Evolutionary conservation across 2,797 vertebrate genomes (phyloP).

Genomic region (Karalla daura): DNA sequence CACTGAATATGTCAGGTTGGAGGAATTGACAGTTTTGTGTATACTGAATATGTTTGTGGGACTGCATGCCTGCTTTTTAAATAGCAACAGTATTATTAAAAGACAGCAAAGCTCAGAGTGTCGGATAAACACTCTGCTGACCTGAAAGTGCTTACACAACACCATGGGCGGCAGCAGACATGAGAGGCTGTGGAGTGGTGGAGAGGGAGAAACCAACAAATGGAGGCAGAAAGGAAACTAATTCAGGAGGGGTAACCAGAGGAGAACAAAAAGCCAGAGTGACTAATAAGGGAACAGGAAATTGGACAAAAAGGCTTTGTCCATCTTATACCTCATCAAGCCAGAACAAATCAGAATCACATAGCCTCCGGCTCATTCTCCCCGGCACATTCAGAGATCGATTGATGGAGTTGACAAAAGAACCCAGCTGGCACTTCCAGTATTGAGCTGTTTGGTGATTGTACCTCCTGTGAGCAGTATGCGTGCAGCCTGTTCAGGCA

Average conservation of each 20-base stretch:
- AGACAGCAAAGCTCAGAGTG: not conserved
- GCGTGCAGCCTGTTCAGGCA: not conserved
- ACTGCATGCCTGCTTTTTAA: not conserved
- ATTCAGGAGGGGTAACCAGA: not conserved
- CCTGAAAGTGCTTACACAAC: constrained; percentile 44
- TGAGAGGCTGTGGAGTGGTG: constrained; percentile 18
- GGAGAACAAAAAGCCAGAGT: not conserved
- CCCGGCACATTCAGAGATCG: constrained; percentile 21
- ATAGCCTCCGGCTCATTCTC: not conserved
- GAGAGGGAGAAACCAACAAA: not conserved
- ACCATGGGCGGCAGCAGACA: constrained; percentile 23
- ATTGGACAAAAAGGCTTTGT: not conserved
- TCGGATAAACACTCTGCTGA: constrained; percentile 27
- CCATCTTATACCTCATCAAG: not conserved
- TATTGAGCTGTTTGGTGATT: constrained; percentile 27
- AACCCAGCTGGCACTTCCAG: constrained; percentile 23
- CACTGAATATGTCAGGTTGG: not conserved
- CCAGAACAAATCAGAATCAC: not conserved
- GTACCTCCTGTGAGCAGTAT: constrained; percentile 1
- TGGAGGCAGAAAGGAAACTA: not conserved
- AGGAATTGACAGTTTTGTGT: not conserved
- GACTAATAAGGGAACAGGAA: not conserved
- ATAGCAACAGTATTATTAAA: not conserved
- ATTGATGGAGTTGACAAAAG: constrained; percentile 41
- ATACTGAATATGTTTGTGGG: not conserved